phyloP scores from a whole-genome alignment of 2,113 vertebrate genomes.

The Ranitomeya variabilis region DNA sequence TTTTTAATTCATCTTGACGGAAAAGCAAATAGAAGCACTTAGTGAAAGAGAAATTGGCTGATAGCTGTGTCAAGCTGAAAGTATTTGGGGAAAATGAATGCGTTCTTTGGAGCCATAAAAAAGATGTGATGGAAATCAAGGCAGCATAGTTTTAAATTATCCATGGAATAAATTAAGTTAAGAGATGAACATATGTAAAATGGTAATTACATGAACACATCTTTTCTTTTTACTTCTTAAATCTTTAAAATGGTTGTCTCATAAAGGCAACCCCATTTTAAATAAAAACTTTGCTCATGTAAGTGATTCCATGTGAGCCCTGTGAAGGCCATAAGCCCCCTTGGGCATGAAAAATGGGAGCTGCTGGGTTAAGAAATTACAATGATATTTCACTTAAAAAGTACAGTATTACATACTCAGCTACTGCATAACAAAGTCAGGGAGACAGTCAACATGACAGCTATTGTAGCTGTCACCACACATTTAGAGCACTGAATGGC shows the following conservation, averaged over 20 bases:
- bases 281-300: not conserved
- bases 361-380: no score
- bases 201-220: not conserved
- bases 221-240: not conserved
- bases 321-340: no score
- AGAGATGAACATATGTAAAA: not conserved
- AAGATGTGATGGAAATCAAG: constrained; percentile 11
- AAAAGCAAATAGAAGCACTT: constrained; percentile 69
- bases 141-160: constrained; percentile 47
- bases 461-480: no score
- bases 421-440: no score
- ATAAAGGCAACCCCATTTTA: not conserved
- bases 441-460: no score
- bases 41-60: constrained; percentile 70
- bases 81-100: constrained; percentile 38
- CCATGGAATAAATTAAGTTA: not conserved
- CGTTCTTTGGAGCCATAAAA: constrained; percentile 52
- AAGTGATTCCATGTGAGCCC: no score
- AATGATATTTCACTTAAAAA: no score
- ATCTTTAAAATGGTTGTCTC: not conserved
- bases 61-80: constrained; percentile 59
- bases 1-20: constrained; percentile 63
- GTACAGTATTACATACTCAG: no score
- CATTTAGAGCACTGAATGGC: no score
- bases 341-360: no score